These are phyloP conservation scores for Malurus alboscapulatus DNA, from an alignment of 2,113 vertebrate genomes.

Conservation along the genomic window DNA sequence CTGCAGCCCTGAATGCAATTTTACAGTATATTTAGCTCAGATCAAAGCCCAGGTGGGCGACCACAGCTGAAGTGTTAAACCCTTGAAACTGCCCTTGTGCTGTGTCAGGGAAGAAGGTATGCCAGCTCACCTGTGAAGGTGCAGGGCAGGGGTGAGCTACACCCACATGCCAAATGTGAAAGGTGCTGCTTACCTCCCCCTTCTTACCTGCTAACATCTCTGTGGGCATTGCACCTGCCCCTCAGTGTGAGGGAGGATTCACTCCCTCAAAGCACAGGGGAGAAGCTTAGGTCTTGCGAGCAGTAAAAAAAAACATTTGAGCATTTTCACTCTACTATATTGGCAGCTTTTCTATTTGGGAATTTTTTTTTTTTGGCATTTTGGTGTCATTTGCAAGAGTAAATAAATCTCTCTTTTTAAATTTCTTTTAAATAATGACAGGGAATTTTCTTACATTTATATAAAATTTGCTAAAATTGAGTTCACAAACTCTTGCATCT, in stretches of 20 bases:
- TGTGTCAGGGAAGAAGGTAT: neutral
- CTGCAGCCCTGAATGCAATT: neutral
- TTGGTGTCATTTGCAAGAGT: neutral
- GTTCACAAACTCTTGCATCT: neutral
- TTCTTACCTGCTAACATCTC: neutral
- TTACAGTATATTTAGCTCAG: neutral
- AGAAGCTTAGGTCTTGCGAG: neutral
- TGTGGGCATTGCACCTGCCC: neutral
- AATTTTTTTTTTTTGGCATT: neutral
- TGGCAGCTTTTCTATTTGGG: neutral
- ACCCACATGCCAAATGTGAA: neutral
- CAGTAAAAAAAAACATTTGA: neutral
- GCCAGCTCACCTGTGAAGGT: neutral
- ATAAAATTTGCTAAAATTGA: neutral
- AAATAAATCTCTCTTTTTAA: neutral
- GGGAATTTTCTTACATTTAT: neutral
- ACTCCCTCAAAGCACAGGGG: neutral
- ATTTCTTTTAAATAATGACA: neutral
- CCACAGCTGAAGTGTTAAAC: neutral
- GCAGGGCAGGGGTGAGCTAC: rapidly evolving
- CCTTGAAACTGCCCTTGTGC: neutral
- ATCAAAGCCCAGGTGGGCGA: neutral
- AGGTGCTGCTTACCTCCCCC: neutral
- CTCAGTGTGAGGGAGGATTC: neutral
- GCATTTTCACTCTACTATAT: neutral